phyloP scores from a whole-genome alignment of 2,888 invertebrate genomes.

The Drosophila paranaensis region DNA sequence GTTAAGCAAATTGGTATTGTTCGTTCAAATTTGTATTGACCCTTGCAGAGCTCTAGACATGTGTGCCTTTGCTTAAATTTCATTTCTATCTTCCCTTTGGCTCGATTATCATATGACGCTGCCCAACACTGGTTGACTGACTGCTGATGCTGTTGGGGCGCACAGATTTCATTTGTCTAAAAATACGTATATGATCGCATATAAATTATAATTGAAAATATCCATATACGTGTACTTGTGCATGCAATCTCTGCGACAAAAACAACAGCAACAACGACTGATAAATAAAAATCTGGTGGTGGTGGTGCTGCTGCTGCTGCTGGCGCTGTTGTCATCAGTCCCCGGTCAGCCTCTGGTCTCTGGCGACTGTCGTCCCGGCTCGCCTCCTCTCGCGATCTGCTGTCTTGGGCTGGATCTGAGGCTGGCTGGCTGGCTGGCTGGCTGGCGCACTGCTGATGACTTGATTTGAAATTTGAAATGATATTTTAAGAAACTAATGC shows the following conservation, averaged over 20 bases:
- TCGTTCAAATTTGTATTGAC: too few species aligned
- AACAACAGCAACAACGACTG: constrained; percentile 31
- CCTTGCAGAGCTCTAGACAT: not conserved
- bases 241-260: constrained; percentile 33
- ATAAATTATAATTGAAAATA: constrained; percentile 75
- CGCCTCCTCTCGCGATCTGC: constrained; percentile 18
- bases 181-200: constrained; percentile 69
- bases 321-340: constrained; percentile 28
- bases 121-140: not conserved
- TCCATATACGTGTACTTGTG: constrained; percentile 43
- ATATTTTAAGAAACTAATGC: constrained; percentile 77
- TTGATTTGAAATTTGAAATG: constrained; percentile 76
- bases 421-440: constrained; percentile 29
- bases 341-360: constrained; percentile 23
- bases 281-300: constrained; percentile 46
- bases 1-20: too few species aligned
- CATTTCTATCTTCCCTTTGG: not conserved
- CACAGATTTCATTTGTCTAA: constrained; percentile 52
- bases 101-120: constrained; percentile 1
- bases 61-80: not conserved
- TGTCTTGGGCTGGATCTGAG: constrained; percentile 51
- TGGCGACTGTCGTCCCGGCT: not conserved
- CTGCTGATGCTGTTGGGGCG: constrained; percentile 3
- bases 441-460: constrained; percentile 60
- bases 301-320: constrained; percentile 5